Evolutionary conservation across 2,113 vertebrate genomes (phyloP), one percentile per base, ranked within the genome.

Genomic region (Eptesicus fuscus): DNA sequence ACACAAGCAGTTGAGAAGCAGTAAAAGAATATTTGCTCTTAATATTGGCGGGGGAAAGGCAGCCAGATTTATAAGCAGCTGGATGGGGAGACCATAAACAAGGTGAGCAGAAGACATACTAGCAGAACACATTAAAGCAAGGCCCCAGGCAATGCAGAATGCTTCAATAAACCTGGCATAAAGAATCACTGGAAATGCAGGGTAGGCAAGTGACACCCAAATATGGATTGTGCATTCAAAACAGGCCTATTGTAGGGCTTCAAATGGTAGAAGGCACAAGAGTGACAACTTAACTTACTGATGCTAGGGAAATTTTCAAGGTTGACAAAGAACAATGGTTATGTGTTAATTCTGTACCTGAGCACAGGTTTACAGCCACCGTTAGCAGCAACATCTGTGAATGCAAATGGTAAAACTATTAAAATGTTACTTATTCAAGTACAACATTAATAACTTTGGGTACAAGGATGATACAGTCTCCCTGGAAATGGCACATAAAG

Each of bases 331-430:
- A 93, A 2, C 8, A 37, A 77, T 76, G 44, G 12, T 71, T 59
- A 56, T 73, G 7, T 83, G n/a, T 53, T 93, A 70, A 47, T 7
- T 80, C 30, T 91, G 86, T 73, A 71, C 9, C 13, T 87, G 8
- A 80, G 67, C 70, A 76, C 18, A 82, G 35, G 37, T 53, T 85
- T 44, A 47, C 2, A 84, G 47, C n/a, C 28, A 53, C n/a, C 10
- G 35, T 44, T 78, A 79, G 56, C 37, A 78, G n/a, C 23, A 91
- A 61, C 40, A 91, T 93, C 91, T 95, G 30, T 32, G 25, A 95
- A 67, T 73, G 13, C 37, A 96, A 93, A 73, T 56, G 49, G 2
- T 16, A 88, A 90, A 70, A 83, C 65, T 93, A 74, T 63, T 74
- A 76, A 86, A 94, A 71, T 42, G 14, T 28, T 70, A 37, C 49